Evolutionary conservation across 2,888 invertebrate genomes (phyloP).

Genomic region (Mongoloraphidia duomilia): DNA sequence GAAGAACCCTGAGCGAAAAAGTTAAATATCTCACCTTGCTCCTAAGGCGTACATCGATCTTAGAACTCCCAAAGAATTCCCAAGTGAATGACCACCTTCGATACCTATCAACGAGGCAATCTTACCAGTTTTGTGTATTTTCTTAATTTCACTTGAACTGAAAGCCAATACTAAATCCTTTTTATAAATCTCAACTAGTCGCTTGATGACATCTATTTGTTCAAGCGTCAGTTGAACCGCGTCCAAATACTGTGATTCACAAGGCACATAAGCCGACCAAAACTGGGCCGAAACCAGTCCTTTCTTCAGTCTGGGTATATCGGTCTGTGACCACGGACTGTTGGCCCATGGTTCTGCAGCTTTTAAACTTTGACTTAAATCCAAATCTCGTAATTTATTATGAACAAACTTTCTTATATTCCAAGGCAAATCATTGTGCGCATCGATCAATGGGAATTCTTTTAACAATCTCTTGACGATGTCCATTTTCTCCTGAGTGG

Average conservation of each 20-base stretch:
- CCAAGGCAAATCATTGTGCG: slow-evolving; percentile 82
- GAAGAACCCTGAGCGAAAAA: too few species aligned
- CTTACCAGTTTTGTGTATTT: slow-evolving; percentile 58
- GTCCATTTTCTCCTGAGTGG: slow-evolving; percentile 46
- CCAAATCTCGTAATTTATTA: slow-evolving; percentile 56
- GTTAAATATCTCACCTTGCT: slow-evolving; percentile 33
- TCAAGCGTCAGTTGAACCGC: slow-evolving; percentile 74
- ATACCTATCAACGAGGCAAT: slow-evolving; percentile 83
- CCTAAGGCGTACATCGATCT: slow-evolving; percentile 82
- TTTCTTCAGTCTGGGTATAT: slow-evolving; percentile 67
- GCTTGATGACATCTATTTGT: slow-evolving; percentile 72
- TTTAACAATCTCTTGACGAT: slow-evolving; percentile 49
- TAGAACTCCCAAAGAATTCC: slow-evolving; percentile 75
- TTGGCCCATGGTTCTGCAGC: slow-evolving; percentile 68
- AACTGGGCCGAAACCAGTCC: slow-evolving; percentile 85
- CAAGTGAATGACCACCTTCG: slow-evolving; percentile 85
- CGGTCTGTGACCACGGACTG: slow-evolving; percentile 85
- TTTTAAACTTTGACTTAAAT: slow-evolving; percentile 48
- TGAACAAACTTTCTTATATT: slow-evolving; percentile 78
- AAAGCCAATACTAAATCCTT: slow-evolving; percentile 58
- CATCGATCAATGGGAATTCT: slow-evolving; percentile 58
- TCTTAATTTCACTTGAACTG: slow-evolving; percentile 52
- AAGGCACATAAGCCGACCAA: slow-evolving; percentile 81
- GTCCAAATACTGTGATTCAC: slow-evolving; percentile 68
- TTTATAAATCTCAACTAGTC: slow-evolving; percentile 56